Base-by-base conservation (phyloP, 2,113 vertebrate species). In the Taurulus bubalis region DNA sequence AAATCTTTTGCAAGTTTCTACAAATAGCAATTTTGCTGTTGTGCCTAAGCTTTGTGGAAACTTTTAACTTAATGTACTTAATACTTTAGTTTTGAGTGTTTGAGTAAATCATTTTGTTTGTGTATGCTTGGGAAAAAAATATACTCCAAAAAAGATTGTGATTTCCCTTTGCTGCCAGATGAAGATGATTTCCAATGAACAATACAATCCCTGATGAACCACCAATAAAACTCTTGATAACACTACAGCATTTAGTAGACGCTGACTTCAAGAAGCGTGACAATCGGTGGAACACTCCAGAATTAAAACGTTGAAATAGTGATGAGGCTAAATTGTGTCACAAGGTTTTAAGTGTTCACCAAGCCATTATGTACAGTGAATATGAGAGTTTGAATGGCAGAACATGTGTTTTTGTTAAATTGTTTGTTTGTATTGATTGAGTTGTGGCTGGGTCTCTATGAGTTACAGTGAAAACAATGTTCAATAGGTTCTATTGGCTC, bases 81-180 rank as follows among this genome's bases (percentile, higher is more conserved):
- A 22, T 20, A 20, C 15, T 22, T 75, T 4, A 58, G 11, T 30
- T 67, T 51, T 59, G 4, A 45, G 34, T 64, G 22, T 58, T 24
- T 34, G 18, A 32, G 2, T 40, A 9, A 40, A 24, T n/a, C 0
- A 0, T 10, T 58, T 58, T 24, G 14, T 65, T 22, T 42, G 8
- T 11, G 51, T 55, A 11, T 24, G 51, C 8, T 67, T 32, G 22
- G 22, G 8, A 32, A 40, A 16, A 30, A 53, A 42, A 42, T 32
- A n/a, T 32, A 51, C 49, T 51, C 49, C 6, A 8, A 26, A 12
- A 56, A 40, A 26, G 56, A 69, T 24, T 60, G 30, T 53, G 26
- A 55, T 55, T 69, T 26, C 70, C 53, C 67, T 30, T 38, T 49
- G 62, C 10, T n/a, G n/a, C 11, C 36, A 82, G 49, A 65, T 71